Evolutionary conservation across 1,140 invertebrate species (phyloP), one percentile per base, ranked within the genome.

Genomic region (Rhagoletis pomonella): DNA sequence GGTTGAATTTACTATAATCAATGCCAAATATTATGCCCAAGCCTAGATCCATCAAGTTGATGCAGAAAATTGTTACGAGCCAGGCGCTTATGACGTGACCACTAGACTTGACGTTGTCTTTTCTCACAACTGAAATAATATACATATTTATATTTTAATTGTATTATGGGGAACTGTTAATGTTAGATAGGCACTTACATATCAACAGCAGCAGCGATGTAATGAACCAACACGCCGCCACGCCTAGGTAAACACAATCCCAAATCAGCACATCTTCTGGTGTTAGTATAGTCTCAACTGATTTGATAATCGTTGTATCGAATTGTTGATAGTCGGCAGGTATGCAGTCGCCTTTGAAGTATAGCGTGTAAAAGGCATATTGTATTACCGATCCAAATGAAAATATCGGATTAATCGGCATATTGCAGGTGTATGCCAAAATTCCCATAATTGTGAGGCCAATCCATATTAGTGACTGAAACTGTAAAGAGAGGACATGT

Each of bases 11-110:
- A 9, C 88, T 88, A 65, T 88, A 92, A 86, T 93, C 91, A 5
- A 92, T 65, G 44, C 90, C 90, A 85, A 93, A 91, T 64, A 93
- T 91, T 86, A 92, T 89, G 10, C 93, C 90, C 9, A 92, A 87
- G 3, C 89, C 88, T 5, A 93, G 86, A 89, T 93, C 93, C 90
- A 93, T 90, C 60, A 88, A 81, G 87, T 90, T 90, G 55, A 93
- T 90, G 86, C 88, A 62, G 50, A 88, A 62, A 87, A 91, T 69
- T 17, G 91, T 89, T 69, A 90, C 89, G 12, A 89, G 88, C 93
- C 93, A 93, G 44, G 81, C 87, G 50, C 89, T 90, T 47, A 92
- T 89, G 64, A 88, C 89, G 10, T 42, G 42, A 60, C 89, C 59
- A 3, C 90, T 90, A 7, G 47, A 42, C 77, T 89, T 90, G 1